Percentiles rank a stretch among this genome's conserved stretches.
Evolutionary conservation across 2,113 vertebrate species (phyloP).

Genomic region (Xiphias gladius): DNA sequence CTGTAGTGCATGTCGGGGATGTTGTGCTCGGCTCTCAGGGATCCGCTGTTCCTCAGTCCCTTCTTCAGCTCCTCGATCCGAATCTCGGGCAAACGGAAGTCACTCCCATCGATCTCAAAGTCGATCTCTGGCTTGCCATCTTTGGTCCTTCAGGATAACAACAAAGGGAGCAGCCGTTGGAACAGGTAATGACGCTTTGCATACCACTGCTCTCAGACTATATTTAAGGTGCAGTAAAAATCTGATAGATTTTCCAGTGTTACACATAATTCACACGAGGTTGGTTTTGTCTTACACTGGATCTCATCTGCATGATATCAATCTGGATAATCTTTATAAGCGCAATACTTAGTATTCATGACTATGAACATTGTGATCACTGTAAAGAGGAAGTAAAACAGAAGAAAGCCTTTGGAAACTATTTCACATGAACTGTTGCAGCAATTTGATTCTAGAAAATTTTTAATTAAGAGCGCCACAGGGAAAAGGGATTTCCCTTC

Average conservation of each 20-base stretch:
- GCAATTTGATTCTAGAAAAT: not conserved
- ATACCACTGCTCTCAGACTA: not conserved
- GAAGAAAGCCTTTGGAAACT: not conserved
- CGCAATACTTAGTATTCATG: not conserved
- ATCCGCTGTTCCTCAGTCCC: constrained; percentile 65
- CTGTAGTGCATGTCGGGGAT: constrained; percentile 87
- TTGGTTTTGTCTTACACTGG: not conserved
- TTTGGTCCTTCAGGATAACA: constrained; percentile 81
- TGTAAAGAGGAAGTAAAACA: constrained; percentile 28
- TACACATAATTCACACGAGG: not conserved
- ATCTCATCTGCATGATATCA: not conserved
- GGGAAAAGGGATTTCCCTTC: not conserved
- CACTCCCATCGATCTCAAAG: constrained; percentile 83
- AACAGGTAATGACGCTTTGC: not conserved
- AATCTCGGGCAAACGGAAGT: constrained; percentile 86
- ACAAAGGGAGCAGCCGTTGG: not conserved
- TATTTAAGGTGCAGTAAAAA: too few species aligned
- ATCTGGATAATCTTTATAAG: not conserved
- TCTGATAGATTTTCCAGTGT: not conserved
- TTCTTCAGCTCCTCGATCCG: constrained; percentile 75
- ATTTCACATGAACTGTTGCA: not conserved
- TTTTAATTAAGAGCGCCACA: not conserved
- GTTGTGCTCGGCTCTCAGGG: constrained; percentile 72
- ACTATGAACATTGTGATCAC: not conserved
- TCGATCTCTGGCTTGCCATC: constrained; percentile 88